Evolutionary conservation across 2,113 vertebrate species (phyloP), one percentile per base, ranked within the genome.

Genomic region (Protobothrops mucrosquamatus): DNA sequence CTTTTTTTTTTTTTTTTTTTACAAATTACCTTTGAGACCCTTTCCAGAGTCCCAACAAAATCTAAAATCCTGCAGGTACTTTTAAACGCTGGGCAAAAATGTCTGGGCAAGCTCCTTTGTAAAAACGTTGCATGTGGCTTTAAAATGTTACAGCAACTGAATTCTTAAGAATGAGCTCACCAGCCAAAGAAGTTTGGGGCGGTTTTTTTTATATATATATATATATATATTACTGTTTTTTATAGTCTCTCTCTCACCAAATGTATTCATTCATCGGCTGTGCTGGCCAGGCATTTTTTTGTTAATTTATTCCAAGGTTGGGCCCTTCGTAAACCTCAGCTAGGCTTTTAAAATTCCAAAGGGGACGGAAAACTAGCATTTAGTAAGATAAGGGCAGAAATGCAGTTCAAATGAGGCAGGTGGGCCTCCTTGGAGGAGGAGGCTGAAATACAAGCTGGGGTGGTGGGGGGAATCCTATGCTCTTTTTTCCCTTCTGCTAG

Each of bases 21-120:
- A 74, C 15, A 39, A 59, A 24, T 59, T 23, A 59, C 7, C 57
- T 59, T 23, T 59, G 23, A 48, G 3, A n/a, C 29, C 14, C 29
- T 69, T 69, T 15, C 93, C 85, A 97, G 94, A 94, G 93, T 94
- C 86, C 96, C 95, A 94, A 95, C 2, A 91, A n/a, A 55, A 46
- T 22, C 24, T 1, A n/a, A 4, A 56, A 87, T 56, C 55, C 92
- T 89, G 64, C 95, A 95, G 94, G 90, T 95, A 92, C 92, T 94
- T 95, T 88, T 6, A 29, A 91, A 48, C 3, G 18, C 74, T 56
- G 46, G 46, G 29, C 22, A 46, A 34, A 43, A 61, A 24, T 74
- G 6, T 29, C 81, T 1, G 24, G 74, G 15, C 46, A 29, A 69
- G 0, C 2, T 46, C 29, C 26, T 43, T 89, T 24, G 48, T 15